Percentiles rank a stretch among this genome's conserved stretches.
phyloP scores from a whole-genome alignment of 2,888 invertebrate species.

The Dastarcus helophoroides region DNA sequence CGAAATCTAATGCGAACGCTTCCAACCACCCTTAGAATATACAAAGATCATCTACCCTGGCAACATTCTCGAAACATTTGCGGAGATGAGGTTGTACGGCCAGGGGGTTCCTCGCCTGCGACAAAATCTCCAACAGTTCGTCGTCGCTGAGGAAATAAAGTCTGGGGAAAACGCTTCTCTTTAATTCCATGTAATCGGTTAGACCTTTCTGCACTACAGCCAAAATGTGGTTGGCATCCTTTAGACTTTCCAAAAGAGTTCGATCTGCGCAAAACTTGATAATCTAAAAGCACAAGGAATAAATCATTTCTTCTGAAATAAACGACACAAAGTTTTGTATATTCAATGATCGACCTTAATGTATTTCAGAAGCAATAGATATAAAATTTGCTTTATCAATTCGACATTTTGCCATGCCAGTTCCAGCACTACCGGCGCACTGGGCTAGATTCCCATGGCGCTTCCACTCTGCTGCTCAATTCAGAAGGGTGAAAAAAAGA shows the following conservation, averaged over 20 bases:
- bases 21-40: too few species aligned
- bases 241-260: constrained; percentile 54
- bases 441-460: too few species aligned
- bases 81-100: constrained; percentile 73
- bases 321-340: too few species aligned
- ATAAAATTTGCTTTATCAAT: too few species aligned
- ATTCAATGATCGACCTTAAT: too few species aligned
- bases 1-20: too few species aligned
- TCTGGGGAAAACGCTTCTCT: constrained; percentile 61
- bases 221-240: constrained; percentile 56
- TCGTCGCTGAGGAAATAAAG: constrained; percentile 78
- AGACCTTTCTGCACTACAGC: constrained; percentile 66
- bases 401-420: too few species aligned
- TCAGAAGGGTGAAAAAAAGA: too few species aligned
- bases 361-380: too few species aligned
- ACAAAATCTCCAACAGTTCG: constrained; percentile 68
- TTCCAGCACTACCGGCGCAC: too few species aligned
- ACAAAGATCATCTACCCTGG: too few species aligned
- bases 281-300: constrained; percentile 43
- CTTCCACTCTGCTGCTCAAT: too few species aligned
- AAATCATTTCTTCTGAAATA: neutral
- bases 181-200: constrained; percentile 66
- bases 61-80: constrained; percentile 74
- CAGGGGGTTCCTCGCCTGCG: constrained; percentile 64
- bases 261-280: constrained; percentile 53